Conservation (phyloP, 2,797 vertebrate genomes). For the Amblyopsis hoosieri region DNA sequence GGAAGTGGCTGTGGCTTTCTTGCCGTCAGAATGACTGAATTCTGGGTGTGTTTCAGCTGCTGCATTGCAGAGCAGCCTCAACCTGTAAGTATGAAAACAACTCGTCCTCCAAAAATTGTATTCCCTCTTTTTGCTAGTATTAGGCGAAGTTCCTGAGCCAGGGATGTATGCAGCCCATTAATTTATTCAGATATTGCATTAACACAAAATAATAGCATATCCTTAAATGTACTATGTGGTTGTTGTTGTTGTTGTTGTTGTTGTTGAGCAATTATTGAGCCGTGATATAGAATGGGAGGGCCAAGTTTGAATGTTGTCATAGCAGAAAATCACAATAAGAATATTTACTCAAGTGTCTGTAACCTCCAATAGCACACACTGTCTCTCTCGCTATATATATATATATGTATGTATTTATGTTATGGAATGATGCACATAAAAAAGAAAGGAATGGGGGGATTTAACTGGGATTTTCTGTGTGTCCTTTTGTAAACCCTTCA, state of each 20-base stretch:
- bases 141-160: not conserved
- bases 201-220: not conserved
- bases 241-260: too few species aligned
- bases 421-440: too few species aligned
- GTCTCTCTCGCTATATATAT: too few species aligned
- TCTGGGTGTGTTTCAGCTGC: conserved; percentile 93
- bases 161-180: not conserved
- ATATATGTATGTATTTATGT: too few species aligned
- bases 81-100: conserved; percentile 77
- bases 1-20: conserved; percentile 72
- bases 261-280: not conserved
- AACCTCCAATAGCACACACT: too few species aligned
- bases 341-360: too few species aligned
- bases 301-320: not conserved
- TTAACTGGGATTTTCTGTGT: too few species aligned
- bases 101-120: not conserved
- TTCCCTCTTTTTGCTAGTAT: not conserved
- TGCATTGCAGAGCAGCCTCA: conserved; percentile 90
- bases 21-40: conserved; percentile 85
- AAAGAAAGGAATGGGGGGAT: too few species aligned
- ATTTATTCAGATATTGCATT: not conserved
- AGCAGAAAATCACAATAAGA: not conserved
- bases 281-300: not conserved
- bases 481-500: too few species aligned
- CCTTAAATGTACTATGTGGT: too few species aligned